Evolutionary conservation across 2,113 vertebrate genomes (phyloP), one percentile per base, ranked within the genome.

Genomic region (Orientallactaga bullata): DNA sequence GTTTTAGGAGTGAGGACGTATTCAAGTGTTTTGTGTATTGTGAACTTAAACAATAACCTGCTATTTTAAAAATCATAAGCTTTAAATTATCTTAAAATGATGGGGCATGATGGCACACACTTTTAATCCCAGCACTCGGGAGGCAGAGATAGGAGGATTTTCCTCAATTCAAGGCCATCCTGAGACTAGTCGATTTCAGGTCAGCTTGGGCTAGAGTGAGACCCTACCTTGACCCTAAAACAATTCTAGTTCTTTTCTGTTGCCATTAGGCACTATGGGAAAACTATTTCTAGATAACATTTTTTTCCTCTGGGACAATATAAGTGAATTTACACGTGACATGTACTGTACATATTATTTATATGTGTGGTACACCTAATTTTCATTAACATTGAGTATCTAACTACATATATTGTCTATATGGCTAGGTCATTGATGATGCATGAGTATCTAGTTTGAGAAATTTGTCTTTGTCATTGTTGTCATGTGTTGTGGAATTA

Each of bases 401-500:
- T 65, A 82, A 90, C 15, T 3, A 1, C 20, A 83, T 2, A 79
- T 8, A 60, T 76, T 30, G 66, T 58, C 3, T 91, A 28, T 81
- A 65, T 85, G 30, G 13, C 15, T 79, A 77, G 80, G 68, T 74
- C 2, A 24, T 39, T 7, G 60, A 16, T 80, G 0, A 24, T 55
- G 8, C 23, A 32, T 32, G 37, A 37, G 1, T 91, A 87, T n/a
- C 95, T 76, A 77, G 97, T 96, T 96, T 80, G 90, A 94, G 91
- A 78, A 89, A 84, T 94, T 91, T 61, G 60, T 88, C 42, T 90
- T n/a, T 0, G 0, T 95, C 85, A 95, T 58, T 77, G 83, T 94
- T 96, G 85, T 63, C 93, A 97, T 97, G 96, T 84, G 94, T 94
- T 90, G 97, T 78, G 55, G 42, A 86, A 94, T 85, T 95, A 85